Evolutionary conservation across 2,797 vertebrate species (phyloP), one percentile per base, ranked within the genome.

Genomic region (Eidolon dupreanum): DNA sequence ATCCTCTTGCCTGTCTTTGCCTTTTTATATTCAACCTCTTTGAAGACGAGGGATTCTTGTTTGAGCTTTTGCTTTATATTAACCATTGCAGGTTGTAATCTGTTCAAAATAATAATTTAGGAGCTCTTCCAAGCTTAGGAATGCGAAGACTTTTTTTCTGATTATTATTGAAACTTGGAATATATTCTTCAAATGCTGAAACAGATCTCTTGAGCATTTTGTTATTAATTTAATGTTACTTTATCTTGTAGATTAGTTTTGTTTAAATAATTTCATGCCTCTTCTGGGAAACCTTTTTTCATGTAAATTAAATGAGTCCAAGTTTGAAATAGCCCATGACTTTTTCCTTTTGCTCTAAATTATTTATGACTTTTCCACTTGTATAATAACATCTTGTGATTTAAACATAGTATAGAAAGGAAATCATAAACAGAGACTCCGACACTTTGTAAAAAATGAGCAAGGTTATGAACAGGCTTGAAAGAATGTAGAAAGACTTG

Each of bases 21-120:
- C 43, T 66, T 74, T 33, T 73, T 36, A 53, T 12, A 38, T 17
- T 31, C 33, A 90, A 0, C 46, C 74, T 61, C 81, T 93, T 66
- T 73, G 41, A 90, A 95, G 66, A 51, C 31, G 49, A 63, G 88
- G 75, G 15, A n/a, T 41, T 95, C 28, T 89, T 96, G 49, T 49
- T 88, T 73, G 78, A 82, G 86, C 66, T 84, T 74, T n/a, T 93
- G 22, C 92, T 96, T 92, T 71, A 75, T n/a, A 24, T 77, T 95
- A 22, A 33, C 82, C 75, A 38, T 0, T 5, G 41, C 2, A 70
- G 24, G 20, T n/a, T 90, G 1, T 77, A 82, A 3, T 24, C 31
- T 85, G 24, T 86, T n/a, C 61, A 82, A 33, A 92, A 65, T 86
- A 91, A 51, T 73, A 46, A 83, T 73, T 66, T 70, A 93, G 65